Evolutionary conservation across 1,140 invertebrate species (phyloP), one percentile per base, ranked within the genome.

Genomic region (Pogonomyrmex barbatus): DNA sequence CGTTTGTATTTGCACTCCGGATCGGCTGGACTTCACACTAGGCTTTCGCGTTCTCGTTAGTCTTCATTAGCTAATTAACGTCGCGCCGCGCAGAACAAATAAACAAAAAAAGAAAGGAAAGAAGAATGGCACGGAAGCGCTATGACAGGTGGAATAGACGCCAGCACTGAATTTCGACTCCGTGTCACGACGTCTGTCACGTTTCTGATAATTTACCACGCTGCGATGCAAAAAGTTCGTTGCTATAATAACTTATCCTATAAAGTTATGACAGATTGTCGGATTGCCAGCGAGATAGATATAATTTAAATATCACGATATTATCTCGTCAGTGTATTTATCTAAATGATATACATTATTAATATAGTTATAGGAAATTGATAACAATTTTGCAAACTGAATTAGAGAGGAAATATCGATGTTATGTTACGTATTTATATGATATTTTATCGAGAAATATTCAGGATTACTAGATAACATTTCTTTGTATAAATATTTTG

Each of bases 51-150:
- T 47, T 24, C 84, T 68, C 88, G 89, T 90, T 91, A 86, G 82
- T 91, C 88, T 91, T 91, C 88, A 89, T 91, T 68, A 68, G 65
- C 42, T 68, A 68, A 68, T 68, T 90, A 88, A 82, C 75, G 85
- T 86, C 77, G 47, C n/a, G 36, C 71, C 81, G 62, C 45, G 68
- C 50, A 36, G 33, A 42, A 54, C 77, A 60, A 60, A 73, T 82
- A n/a, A 78, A 62, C 30, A 45, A 82, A 75, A 68, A 56, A 58
- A 56, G 87, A 63, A 47, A 75, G 62, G 50, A 58, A 24, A 24
- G 47, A 89, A 63, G 36, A 58, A 56, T 4, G 39, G 30, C 17
- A 60, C 6, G 47, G 30, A 45, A 67, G 75, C 30, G 24, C 24
- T 67, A 54, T 58, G 54, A 63, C 65, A 78, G 60, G 54, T 39